Base-by-base conservation (phyloP, 2,113 vertebrate genomes). In the Catharus fuscescens region DNA sequence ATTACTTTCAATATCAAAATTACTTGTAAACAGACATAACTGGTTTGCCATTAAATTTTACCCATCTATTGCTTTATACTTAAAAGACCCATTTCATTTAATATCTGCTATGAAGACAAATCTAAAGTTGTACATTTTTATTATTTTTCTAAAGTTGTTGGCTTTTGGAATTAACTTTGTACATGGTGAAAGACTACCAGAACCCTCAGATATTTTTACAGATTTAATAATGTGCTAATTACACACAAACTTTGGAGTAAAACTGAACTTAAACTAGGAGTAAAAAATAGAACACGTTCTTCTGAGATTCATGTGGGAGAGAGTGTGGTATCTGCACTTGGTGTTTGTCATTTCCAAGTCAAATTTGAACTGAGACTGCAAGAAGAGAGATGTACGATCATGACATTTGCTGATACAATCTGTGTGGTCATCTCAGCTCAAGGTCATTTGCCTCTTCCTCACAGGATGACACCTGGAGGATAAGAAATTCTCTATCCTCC, bases 171-270 rank as follows among this genome's bases (percentile, higher is more conserved):
- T 36, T 44, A 73, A 73, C 38, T 66, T 32, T 44, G n/a, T 60
- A 21, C 9, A 9, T 21, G 9, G 12, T 24, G 14, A 8, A n/a
- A 73, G 77, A 40, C 44, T 52, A 19, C 23, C n/a, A 62, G 36
- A 65, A 65, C 16, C 7, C 18, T 48, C 36, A 12, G 38, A 36
- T 32, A 48, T 42, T 56, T 61, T 52, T 89, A 86, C 17, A 61
- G 82, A 86, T 71, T 96, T 96, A 82, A 91, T 78, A 25, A 72
- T 83, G 31, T 90, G 70, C 57, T 71, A 80, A 45, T 79, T 86
- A 56, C 13, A 13, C 29, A 76, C 18, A 11, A 23, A 23, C 29
- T 48, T 76, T 18, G 5, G 23, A 47, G 47, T 47, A 40, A 18
- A 78, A 45, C 45, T 53, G 54, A 52, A 29, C 26, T 44, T 26